These are phyloP conservation scores for Agonopterix alstromeriana DNA, from an alignment of 2,888 invertebrate species.

Conservation along the genomic window DNA sequence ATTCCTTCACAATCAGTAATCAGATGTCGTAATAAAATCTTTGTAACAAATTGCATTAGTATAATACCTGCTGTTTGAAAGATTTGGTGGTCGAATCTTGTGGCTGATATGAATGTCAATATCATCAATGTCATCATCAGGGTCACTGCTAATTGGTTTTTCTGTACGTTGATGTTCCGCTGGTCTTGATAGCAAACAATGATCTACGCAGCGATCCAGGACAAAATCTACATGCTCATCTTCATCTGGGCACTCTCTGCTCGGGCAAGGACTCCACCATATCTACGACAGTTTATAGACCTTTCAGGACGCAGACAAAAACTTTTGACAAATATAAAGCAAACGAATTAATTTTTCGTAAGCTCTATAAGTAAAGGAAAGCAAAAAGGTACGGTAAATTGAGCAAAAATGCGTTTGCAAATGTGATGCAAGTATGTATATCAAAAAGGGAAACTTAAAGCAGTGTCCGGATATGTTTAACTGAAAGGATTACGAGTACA, in stretches of 20 bases:
- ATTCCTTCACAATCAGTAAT: too few species aligned
- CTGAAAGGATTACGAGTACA: background rate
- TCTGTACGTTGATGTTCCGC: conserved; percentile 30
- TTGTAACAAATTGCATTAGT: background rate
- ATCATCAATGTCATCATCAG: conserved; percentile 67
- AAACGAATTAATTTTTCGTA: background rate
- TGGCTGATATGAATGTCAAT: conserved; percentile 74
- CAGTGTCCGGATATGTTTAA: background rate
- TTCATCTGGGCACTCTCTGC: conserved; percentile 85
- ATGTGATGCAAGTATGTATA: too few species aligned
- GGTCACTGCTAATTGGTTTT: conserved; percentile 47
- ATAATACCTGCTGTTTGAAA: conserved; percentile 52
- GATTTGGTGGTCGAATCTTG: conserved; percentile 56
- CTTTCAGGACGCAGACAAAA: background rate
- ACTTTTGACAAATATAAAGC: background rate
- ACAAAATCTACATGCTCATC: conserved; percentile 84
- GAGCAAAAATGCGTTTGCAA: too few species aligned
- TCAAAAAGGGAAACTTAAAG: too few species aligned
- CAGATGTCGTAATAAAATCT: too few species aligned
- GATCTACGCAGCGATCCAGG: conserved; percentile 83
- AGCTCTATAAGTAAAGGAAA: too few species aligned
- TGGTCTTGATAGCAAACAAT: conserved; percentile 72
- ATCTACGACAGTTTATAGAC: conserved; percentile 58
- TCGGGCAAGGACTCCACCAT: conserved; percentile 91
- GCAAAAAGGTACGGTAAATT: too few species aligned